Evolutionary conservation across 2,888 invertebrate genomes (phyloP).

Genomic region (Drosophila hamatofila): DNA sequence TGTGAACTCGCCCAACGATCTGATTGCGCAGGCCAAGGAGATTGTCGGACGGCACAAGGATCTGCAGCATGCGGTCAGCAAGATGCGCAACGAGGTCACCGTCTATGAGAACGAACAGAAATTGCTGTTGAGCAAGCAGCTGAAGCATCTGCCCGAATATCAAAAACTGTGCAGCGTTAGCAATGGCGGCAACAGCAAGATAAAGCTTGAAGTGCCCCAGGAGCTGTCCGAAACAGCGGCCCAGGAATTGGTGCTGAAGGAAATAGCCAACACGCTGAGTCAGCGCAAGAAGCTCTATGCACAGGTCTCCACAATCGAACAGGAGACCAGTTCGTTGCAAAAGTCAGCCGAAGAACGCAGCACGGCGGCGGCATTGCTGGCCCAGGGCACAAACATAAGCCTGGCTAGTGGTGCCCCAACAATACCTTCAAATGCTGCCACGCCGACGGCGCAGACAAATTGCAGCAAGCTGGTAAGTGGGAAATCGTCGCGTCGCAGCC

Average conservation of each 20-base stretch:
- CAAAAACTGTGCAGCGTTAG: conserved; percentile 70
- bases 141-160: conserved; percentile 90
- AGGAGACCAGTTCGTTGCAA: conserved; percentile 91
- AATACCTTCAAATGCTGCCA: conserved; percentile 29
- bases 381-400: conserved; percentile 84
- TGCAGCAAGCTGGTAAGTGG: conserved; percentile 45
- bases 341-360: conserved; percentile 89
- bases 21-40: conserved; percentile 94
- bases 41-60: conserved; percentile 97
- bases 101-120: conserved; percentile 90
- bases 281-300: conserved; percentile 94
- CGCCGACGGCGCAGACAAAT: conserved; percentile 30
- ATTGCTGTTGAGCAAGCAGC: conserved; percentile 89
- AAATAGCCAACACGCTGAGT: conserved; percentile 93
- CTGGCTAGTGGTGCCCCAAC: conserved; percentile 58
- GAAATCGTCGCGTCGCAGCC: conserved; percentile 87
- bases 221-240: conserved; percentile 90
- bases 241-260: conserved; percentile 93
- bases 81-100: conserved; percentile 93
- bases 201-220: conserved; percentile 72
- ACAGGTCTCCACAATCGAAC: conserved; percentile 92
- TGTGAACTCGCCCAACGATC: conserved; percentile 93
- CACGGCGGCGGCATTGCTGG: conserved; percentile 82
- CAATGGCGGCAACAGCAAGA: conserved; percentile 72
- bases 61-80: conserved; percentile 94